phyloP scores from a whole-genome alignment of 2,797 vertebrate species.

The Coregonus ussuriensis region DNA sequence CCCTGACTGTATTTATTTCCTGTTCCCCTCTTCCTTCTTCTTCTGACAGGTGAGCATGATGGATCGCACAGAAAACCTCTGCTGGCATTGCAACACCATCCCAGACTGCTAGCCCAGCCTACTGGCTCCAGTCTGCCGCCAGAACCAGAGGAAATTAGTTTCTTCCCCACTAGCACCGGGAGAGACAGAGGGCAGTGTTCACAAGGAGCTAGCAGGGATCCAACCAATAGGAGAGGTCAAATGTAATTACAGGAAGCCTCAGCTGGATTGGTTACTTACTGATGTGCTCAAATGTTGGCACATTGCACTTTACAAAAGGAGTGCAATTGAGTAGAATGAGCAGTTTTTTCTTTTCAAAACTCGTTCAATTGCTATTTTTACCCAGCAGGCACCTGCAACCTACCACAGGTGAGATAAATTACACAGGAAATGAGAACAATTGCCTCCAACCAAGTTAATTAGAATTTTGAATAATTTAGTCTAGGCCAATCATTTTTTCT shows the following conservation, averaged over 20 bases:
- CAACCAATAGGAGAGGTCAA: not conserved
- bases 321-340: not conserved
- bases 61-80: constrained; percentile 4
- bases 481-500: not conserved
- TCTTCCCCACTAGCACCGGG: not conserved
- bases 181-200: not conserved
- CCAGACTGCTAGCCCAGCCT: not conserved
- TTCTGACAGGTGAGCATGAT: not conserved
- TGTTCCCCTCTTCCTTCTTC: not conserved
- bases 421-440: not conserved
- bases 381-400: not conserved
- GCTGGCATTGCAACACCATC: not conserved
- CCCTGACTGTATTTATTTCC: not conserved
- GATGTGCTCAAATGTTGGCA: not conserved
- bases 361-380: not conserved
- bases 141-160: not conserved
- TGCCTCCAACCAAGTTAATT: not conserved
- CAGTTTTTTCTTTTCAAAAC: not conserved
- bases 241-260: not conserved
- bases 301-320: not conserved
- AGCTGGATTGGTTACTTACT: not conserved
- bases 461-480: not conserved
- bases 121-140: not conserved
- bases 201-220: not conserved
- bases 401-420: not conserved